Conservation (phyloP, 2,888 invertebrate species). For the Therioaphis trifolii region DNA sequence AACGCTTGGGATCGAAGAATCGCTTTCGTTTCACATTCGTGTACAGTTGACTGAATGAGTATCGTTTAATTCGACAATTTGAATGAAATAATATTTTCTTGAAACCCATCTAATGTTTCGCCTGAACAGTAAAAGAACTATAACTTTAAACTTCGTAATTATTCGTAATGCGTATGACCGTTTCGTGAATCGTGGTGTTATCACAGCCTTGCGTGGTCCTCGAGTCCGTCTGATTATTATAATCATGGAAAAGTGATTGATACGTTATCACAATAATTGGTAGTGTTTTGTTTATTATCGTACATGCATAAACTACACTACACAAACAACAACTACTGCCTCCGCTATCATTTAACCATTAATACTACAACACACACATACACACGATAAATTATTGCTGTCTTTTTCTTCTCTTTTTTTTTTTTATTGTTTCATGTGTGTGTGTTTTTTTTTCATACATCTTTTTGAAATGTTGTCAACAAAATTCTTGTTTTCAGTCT, state of each 20-base stretch:
- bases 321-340: neutral
- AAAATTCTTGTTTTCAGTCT: constrained; percentile 8
- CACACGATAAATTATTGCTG: neutral
- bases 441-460: neutral
- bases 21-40: too few species aligned
- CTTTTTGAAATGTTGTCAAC: constrained; percentile 3
- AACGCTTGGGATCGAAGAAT: too few species aligned
- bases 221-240: neutral
- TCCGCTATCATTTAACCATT: too few species aligned
- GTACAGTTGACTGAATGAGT: too few species aligned
- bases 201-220: neutral
- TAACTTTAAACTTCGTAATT: too few species aligned
- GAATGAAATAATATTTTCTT: too few species aligned
- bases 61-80: too few species aligned
- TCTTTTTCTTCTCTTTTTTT: neutral
- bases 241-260: constrained; percentile 54
- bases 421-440: too few species aligned
- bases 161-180: too few species aligned
- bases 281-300: constrained; percentile 46
- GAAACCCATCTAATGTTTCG: too few species aligned
- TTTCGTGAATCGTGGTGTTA: too few species aligned
- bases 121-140: too few species aligned
- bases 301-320: neutral
- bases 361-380: neutral
- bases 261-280: constrained; percentile 28